These are phyloP conservation scores for Caradrina clavipalpis DNA, from an alignment of 2,888 invertebrate species.

Conservation along the genomic window DNA sequence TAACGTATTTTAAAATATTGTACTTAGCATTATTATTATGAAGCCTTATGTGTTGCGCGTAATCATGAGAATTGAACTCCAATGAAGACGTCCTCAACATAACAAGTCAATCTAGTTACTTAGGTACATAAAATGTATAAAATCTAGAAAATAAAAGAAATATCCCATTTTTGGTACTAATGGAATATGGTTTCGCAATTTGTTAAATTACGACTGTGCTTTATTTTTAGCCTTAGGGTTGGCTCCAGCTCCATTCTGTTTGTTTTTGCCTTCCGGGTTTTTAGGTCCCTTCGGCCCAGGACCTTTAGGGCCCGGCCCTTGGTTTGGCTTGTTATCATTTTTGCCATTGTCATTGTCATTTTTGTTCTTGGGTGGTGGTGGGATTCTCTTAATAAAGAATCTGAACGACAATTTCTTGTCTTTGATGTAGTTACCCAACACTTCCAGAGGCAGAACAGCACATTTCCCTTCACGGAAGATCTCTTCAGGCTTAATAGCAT, in stretches of 20 bases:
- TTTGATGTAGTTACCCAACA: constrained; percentile 76
- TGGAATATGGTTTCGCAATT: constrained; percentile 14
- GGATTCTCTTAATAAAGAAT: constrained; percentile 78
- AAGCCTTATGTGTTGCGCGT: constrained; percentile 36
- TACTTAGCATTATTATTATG: constrained; percentile 32
- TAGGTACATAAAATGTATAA: too few relatives aligned
- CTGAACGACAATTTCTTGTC: constrained; percentile 78
- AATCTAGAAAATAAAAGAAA: not conserved
- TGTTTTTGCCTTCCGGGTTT: constrained; percentile 47
- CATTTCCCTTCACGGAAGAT: constrained; percentile 81
- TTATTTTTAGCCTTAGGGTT: constrained; percentile 48
- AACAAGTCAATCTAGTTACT: constrained; percentile 58
- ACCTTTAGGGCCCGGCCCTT: constrained; percentile 67
- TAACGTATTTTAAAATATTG: constrained; percentile 22
- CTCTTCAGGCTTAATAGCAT: constrained; percentile 80
- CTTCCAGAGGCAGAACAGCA: constrained; percentile 78
- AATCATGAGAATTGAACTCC: constrained; percentile 58
- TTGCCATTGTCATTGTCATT: constrained; percentile 63
- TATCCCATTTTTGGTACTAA: constrained; percentile 23
- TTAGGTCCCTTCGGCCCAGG: constrained; percentile 60
- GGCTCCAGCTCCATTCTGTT: constrained; percentile 54
- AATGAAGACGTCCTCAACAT: constrained; percentile 33
- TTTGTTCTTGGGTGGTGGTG: constrained; percentile 63
- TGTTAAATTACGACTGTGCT: constrained; percentile 34
- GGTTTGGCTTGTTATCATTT: constrained; percentile 64